Percentiles rank a stretch among this genome's conserved stretches.
Evolutionary conservation across 2,113 vertebrate genomes (phyloP).

Genomic region (Hemibagrus wyckioides): DNA sequence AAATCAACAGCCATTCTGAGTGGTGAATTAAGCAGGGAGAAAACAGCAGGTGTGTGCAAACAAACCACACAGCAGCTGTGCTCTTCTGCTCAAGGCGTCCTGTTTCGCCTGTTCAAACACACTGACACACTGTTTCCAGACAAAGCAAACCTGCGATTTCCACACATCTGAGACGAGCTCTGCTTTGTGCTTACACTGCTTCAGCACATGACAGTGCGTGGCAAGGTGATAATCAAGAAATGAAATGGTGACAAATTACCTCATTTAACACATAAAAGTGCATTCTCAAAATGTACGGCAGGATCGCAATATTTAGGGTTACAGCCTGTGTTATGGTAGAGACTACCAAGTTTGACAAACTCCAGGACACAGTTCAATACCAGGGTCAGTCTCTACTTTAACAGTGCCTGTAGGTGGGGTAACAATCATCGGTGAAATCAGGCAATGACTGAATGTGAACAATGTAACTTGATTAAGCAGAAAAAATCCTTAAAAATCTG

Average conservation of each 20-base stretch:
- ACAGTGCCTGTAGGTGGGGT: not conserved
- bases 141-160: slow-evolving; percentile 47
- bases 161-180: not conserved
- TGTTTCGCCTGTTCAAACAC: slow-evolving; percentile 20
- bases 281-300: not conserved
- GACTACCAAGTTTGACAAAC: not conserved
- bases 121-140: slow-evolving; percentile 19
- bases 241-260: not conserved
- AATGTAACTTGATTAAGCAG: not conserved
- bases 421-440: not conserved
- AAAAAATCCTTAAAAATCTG: not conserved
- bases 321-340: not conserved
- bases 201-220: not conserved
- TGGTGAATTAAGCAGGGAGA: slow-evolving; percentile 5
- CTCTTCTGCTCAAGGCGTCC: not conserved
- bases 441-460: not conserved
- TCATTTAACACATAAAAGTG: not conserved
- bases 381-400: not conserved
- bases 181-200: not conserved
- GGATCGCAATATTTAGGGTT: not conserved
- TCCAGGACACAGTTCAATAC: not conserved
- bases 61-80: slow-evolving; percentile 22
- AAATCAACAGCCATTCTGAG: not conserved
- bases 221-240: not conserved
- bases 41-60: slow-evolving; percentile 34